Percentiles rank a stretch among this genome's conserved stretches.
These are phyloP conservation scores for Shargacucullia verbasci DNA, from an alignment of 2,888 invertebrate species.

Conservation along the genomic window DNA sequence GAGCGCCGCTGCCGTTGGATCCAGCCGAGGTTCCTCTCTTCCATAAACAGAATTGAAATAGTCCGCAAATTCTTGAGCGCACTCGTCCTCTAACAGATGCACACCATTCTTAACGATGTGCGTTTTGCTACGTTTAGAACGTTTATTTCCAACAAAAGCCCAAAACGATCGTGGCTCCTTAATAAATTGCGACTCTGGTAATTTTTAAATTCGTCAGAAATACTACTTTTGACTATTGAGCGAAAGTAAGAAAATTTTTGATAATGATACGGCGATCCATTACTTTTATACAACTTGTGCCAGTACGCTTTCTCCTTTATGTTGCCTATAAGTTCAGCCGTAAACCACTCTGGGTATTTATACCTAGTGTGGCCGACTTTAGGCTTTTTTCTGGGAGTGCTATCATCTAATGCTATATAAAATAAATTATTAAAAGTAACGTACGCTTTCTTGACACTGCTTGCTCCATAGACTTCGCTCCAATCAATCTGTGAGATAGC, in stretches of 20 bases:
- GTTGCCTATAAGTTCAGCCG: no score
- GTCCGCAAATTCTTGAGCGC: slow-evolving; percentile 2
- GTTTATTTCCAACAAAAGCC: slow-evolving; percentile 8
- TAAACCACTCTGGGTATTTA: no score
- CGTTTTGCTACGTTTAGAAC: slow-evolving; percentile 3
- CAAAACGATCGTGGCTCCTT: slow-evolving; percentile 30
- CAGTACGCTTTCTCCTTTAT: no score
- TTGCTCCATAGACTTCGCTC: slow-evolving; percentile 1
- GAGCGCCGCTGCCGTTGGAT: background rate
- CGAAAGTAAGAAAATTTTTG: no score
- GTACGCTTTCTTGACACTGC: background rate
- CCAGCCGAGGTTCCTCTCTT: background rate
- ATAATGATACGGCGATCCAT: no score
- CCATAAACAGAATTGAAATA: background rate
- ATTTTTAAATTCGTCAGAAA: background rate
- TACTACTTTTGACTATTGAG: no score
- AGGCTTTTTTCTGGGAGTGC: no score
- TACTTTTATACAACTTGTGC: no score
- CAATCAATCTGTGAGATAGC: background rate
- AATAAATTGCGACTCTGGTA: slow-evolving; percentile 19
- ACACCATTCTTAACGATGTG: background rate
- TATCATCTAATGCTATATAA: slow-evolving; percentile 3
- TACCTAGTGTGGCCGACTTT: no score
- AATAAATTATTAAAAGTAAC: slow-evolving; percentile 4
- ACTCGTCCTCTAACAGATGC: background rate